phyloP scores from a whole-genome alignment of 2,113 vertebrate genomes.

The Piaya cayana region DNA sequence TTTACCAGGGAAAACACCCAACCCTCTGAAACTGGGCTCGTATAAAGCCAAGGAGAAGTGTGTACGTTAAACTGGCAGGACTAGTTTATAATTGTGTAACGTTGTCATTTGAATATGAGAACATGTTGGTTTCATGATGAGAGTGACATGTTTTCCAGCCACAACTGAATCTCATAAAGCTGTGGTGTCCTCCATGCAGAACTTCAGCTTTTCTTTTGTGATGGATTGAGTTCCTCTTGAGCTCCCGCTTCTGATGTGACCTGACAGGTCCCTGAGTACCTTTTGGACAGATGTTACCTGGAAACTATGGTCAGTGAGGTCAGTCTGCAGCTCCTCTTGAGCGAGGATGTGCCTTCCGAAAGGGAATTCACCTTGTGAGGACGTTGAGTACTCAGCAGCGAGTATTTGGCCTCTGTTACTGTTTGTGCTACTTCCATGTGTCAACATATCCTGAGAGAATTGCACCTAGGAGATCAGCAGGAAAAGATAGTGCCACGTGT shows the following conservation, averaged over 20 bases:
- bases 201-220: background rate
- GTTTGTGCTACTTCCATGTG: background rate
- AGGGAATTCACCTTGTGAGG: background rate
- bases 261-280: background rate
- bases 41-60: background rate
- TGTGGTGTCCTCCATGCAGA: background rate
- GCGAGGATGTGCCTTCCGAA: background rate
- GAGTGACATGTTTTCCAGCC: background rate
- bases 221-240: background rate
- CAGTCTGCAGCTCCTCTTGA: accelerated
- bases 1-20: background rate
- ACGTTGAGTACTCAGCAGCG: accelerated
- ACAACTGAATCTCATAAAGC: background rate
- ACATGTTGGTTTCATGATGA: background rate
- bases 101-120: background rate
- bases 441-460: background rate
- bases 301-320: background rate
- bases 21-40: background rate
- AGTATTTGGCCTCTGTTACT: background rate
- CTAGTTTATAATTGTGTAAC: background rate
- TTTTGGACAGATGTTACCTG: background rate
- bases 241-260: background rate
- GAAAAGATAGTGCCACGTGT: accelerated
- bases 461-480: background rate
- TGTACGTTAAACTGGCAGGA: background rate